Base-by-base conservation (phyloP, 2,113 vertebrate genomes). In the Athene noctua region DNA sequence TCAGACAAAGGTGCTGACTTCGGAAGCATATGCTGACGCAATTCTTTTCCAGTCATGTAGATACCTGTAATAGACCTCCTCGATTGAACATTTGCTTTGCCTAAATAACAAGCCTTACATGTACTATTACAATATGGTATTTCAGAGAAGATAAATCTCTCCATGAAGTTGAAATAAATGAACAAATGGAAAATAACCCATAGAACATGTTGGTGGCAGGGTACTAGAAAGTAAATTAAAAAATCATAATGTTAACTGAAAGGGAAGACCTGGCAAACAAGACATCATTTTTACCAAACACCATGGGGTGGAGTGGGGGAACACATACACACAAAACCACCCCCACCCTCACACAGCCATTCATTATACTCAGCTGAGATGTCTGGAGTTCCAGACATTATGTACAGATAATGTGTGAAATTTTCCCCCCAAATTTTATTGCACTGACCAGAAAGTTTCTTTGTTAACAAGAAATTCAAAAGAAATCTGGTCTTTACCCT, bases 11-110 rank as follows among this genome's bases (percentile, higher is more conserved):
- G 97, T 40, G 99, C 98, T 1, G 98, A 95, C 97, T 99, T 99
- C 4, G 99, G 99, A 59, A 99, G 97, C 97, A 99, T 99, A 58
- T 99, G 98, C 90, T 99, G 99, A 86, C 99, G 98, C 82, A 99
- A 96, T 61, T 99, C 99, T 91, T 99, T 99, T 47, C 99, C 99
- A 13, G 99, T 99, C 97, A 99, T 98, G 92, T 99, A 98, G 51
- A 99, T 96, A 65, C 99, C 99, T 99, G 81, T 32, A 95, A 94
- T 5, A 94, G 78, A 73, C 22, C 46, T 82, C 86, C 88, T 90
- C 59, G n/a, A n/a, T n/a, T n/a, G n/a, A n/a, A n/a, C n/a, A n/a
- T n/a, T n/a, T n/a, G n/a, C n/a, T n/a, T n/a, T n/a, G n/a, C n/a
- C n/a, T n/a, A n/a, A 21, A 47, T 6, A 62, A 4, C 40, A 82